Evolutionary conservation across 2,113 vertebrate genomes (phyloP), one percentile per base, ranked within the genome.

Genomic region (Neolamprologus ventralis): DNA sequence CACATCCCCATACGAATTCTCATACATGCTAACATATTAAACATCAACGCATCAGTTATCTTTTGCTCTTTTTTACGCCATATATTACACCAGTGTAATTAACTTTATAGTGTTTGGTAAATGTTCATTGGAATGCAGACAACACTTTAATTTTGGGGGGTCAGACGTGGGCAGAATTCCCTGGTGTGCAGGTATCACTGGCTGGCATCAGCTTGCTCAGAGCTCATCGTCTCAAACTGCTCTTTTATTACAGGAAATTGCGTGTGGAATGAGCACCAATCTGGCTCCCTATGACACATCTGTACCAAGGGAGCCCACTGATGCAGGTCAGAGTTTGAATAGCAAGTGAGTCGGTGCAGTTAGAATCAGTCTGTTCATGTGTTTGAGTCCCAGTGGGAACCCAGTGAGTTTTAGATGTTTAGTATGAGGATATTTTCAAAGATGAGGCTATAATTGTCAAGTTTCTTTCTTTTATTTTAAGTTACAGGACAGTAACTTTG

Each of bases 161-260:
- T 92, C 85, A 89, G 87, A 87, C 65, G 1, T 63, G 71, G 68
- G 68, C 82, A 91, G 83, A 84, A 89, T 84, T 90, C 92, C 85
- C 93, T 16, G 4, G 83, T 79, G 88, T 90, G 28, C 80, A 81
- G 84, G 83, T 93, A 95, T 95, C 93, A 80, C 68, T 16, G 40
- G 54, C 73, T 91, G 92, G 91, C 91, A 95, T 95, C 94, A 82
- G 89, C 78, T 71, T 5, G 3, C 53, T 88, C 55, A 75, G 71
- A 87, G 65, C 83, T 89, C 86, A 91, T 94, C 80, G 78, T 91
- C 85, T 55, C 86, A 91, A 94, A 91, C 84, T 89, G 89, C 81
- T 89, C 88, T 91, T 93, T 94, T 92, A 94, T 95, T 92, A 91
- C 94, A 95, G 94, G 94, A 95, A 95, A 94, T 94, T 89, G 65